Evolutionary conservation across 2,888 invertebrate genomes (phyloP).

Genomic region (Drosophila yooni): DNA sequence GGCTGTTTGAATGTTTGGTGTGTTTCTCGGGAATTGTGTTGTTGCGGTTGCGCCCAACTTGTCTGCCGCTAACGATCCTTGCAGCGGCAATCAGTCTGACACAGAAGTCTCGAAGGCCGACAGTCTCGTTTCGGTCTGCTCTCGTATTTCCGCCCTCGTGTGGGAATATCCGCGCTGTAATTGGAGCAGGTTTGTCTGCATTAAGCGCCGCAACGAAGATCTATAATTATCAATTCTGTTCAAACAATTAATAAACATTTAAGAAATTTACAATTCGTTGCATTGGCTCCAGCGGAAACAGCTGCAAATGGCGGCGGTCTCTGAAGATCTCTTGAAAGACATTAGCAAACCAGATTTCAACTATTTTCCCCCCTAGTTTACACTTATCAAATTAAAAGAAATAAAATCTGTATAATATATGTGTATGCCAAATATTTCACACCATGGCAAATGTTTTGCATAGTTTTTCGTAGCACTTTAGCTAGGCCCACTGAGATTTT

Average conservation of each 20-base stretch:
- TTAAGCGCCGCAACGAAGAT: conserved; percentile 50
- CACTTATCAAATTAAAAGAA: conserved; percentile 55
- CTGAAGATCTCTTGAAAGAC: background rate
- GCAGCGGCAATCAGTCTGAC: conserved; percentile 80
- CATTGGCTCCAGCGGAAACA: conserved; percentile 56
- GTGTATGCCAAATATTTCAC: conserved; percentile 64
- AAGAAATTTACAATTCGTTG: conserved; percentile 54
- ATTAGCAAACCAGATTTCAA: conserved; percentile 3
- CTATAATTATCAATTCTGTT: conserved; percentile 72
- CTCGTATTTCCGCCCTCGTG: conserved; percentile 77
- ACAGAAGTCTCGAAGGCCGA: conserved; percentile 8
- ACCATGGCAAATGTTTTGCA: conserved; percentile 55
- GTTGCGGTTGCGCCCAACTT: conserved; percentile 84
- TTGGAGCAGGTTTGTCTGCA: conserved; percentile 68
- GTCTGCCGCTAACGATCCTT: conserved; percentile 82
- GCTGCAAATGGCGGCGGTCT: conserved; percentile 50
- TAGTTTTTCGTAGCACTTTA: conserved; percentile 49
- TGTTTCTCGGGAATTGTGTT: conserved; percentile 76
- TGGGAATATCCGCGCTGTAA: conserved; percentile 77
- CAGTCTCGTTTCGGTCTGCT: conserved; percentile 32
- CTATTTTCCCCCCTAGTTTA: background rate
- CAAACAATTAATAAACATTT: conserved; percentile 78
- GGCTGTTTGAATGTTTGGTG: conserved; percentile 22
- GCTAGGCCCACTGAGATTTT: conserved; percentile 60
- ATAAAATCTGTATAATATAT: conserved; percentile 46